These are phyloP conservation scores for Holothuria scabra DNA, from an alignment of 53 echinoderm and acorn worm genomes.

Conservation along the genomic window DNA sequence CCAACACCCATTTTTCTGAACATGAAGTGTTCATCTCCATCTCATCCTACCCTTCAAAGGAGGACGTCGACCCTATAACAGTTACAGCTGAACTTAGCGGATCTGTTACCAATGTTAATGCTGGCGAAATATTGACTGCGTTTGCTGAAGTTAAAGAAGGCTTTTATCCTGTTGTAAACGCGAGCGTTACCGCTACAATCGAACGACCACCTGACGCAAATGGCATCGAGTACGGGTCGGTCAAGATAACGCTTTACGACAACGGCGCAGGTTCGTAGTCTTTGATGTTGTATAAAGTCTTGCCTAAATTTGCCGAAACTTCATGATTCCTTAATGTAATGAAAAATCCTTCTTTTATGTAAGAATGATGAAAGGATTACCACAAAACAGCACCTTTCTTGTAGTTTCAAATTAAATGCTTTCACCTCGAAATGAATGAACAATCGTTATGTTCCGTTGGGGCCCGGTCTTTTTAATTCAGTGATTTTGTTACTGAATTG, in stretches of 20 bases:
- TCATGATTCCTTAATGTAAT: too few species aligned
- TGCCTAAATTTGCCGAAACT: too few species aligned
- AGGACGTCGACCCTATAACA: conserved; percentile 61
- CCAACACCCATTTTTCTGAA: background rate
- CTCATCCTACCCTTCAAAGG: conserved; percentile 52
- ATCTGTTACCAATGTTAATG: conserved; percentile 50
- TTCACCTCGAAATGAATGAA: too few species aligned
- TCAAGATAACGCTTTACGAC: conserved; percentile 45
- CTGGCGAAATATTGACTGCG: conserved; percentile 51
- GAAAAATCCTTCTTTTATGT: too few species aligned
- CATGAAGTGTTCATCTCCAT: conserved; percentile 53
- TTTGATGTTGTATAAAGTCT: too few species aligned
- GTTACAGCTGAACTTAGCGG: conserved; percentile 68
- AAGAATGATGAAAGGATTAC: too few species aligned
- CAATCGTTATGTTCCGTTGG: too few species aligned
- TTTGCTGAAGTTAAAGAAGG: conserved; percentile 71
- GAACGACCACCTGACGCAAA: conserved; percentile 53
- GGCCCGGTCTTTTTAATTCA: too few species aligned
- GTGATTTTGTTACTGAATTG: too few species aligned
- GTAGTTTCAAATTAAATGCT: too few species aligned
- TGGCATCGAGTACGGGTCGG: conserved; percentile 16
- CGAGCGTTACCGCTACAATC: conserved; percentile 59
- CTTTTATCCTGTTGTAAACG: conserved; percentile 60
- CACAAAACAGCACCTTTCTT: too few species aligned
- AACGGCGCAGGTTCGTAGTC: conserved; percentile 68